Percentiles rank a stretch among this genome's conserved stretches.
Conservation (phyloP, 2,797 vertebrate genomes). For the Anniella stebbinsi region DNA sequence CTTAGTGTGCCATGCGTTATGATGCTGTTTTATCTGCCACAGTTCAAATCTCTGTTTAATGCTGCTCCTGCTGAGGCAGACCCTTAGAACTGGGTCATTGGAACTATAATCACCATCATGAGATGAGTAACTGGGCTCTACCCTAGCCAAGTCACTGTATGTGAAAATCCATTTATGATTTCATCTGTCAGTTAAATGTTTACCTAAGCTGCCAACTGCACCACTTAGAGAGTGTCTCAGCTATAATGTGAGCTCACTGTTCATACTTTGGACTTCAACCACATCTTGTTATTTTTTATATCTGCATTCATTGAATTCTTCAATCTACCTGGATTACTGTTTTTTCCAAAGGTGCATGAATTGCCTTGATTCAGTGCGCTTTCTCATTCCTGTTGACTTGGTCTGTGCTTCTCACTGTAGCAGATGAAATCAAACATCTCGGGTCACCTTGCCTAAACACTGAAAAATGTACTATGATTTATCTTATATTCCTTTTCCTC, state of each 20-base stretch:
- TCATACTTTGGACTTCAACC: slow-evolving; percentile 81
- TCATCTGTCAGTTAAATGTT: slow-evolving; percentile 60
- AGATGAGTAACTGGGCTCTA: not conserved
- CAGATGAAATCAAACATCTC: slow-evolving; percentile 54
- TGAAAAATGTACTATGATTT: slow-evolving; percentile 41
- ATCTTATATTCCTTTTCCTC: slow-evolving; percentile 34
- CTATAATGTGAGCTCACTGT: slow-evolving; percentile 69
- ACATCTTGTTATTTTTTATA: slow-evolving; percentile 70
- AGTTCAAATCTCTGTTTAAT: not conserved
- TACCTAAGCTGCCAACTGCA: slow-evolving; percentile 65
- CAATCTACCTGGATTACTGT: slow-evolving; percentile 76
- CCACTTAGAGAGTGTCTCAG: slow-evolving; percentile 67
- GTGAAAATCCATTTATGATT: slow-evolving; percentile 63
- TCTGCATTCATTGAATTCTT: slow-evolving; percentile 75
- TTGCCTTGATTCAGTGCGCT: slow-evolving; percentile 71
- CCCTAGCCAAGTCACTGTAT: not conserved
- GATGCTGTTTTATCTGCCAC: not conserved
- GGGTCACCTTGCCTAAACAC: slow-evolving; percentile 53
- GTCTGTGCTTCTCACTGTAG: slow-evolving; percentile 69
- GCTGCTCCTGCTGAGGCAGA: not conserved
- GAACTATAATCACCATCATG: slow-evolving; percentile 5
- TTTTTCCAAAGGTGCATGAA: slow-evolving; percentile 75
- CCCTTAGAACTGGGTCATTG: slow-evolving; percentile 22
- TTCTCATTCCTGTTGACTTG: slow-evolving; percentile 62
- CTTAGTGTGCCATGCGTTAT: not conserved